These are phyloP conservation scores for Megalopta genalis DNA, from an alignment of 1,140 invertebrate genomes.

Conservation along the genomic window DNA sequence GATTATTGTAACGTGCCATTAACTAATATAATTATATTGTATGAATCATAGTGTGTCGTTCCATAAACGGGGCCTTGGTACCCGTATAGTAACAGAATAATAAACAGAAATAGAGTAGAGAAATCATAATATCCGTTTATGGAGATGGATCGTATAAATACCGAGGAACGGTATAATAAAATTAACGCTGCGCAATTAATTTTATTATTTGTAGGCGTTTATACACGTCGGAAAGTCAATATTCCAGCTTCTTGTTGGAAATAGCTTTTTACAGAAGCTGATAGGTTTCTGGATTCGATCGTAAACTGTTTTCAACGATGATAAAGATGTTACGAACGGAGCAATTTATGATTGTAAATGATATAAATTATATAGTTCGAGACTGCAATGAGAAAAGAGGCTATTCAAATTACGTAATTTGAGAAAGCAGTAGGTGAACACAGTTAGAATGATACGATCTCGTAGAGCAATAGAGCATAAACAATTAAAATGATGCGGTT, in stretches of 20 bases:
- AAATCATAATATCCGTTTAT: conserved; percentile 16
- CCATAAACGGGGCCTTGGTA: neutral
- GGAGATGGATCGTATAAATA: neutral
- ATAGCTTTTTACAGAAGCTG: too few species aligned
- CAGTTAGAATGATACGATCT: too few species aligned
- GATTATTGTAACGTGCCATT: conserved; percentile 36
- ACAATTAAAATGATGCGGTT: too few species aligned
- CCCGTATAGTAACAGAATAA: neutral
- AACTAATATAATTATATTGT: conserved; percentile 26
- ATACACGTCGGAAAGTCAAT: neutral
- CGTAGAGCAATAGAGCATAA: too few species aligned
- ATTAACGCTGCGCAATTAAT: neutral
- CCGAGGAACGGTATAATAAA: neutral
- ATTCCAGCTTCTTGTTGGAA: neutral
- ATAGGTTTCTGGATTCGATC: too few species aligned
- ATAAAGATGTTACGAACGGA: too few species aligned
- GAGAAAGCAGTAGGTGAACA: too few species aligned
- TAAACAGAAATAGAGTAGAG: conserved; percentile 11
- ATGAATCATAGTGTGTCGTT: conserved; percentile 19
- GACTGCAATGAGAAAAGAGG: too few species aligned
- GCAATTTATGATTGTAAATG: too few species aligned
- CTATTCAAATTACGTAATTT: too few species aligned
- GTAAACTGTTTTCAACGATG: too few species aligned
- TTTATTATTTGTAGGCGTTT: neutral
- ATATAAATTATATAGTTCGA: too few species aligned